Percentiles rank a stretch among this genome's conserved stretches.
Evolutionary conservation across 64 coral and sea anemone species (phyloP).

Genomic region (Pocillopora verrucosa): DNA sequence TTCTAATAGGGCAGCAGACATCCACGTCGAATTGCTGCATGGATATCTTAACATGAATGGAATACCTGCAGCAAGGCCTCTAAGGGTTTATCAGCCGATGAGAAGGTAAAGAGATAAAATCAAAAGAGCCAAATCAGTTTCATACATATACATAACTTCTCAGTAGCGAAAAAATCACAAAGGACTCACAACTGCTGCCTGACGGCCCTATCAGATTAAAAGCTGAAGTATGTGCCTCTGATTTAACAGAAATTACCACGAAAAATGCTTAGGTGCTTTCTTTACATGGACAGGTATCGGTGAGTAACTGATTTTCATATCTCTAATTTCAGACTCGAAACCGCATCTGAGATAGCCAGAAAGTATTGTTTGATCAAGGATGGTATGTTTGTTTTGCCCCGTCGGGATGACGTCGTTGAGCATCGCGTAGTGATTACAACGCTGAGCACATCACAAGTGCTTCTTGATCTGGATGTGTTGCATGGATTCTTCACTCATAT

Average conservation of each 20-base stretch:
- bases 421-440: conserved; percentile 76
- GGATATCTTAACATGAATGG: conserved; percentile 49
- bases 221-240: too few species aligned
- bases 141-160: not conserved
- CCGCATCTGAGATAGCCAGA: conserved; percentile 8
- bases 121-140: conserved; percentile 27
- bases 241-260: too few species aligned
- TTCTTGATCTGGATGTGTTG: conserved; percentile 55
- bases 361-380: conserved; percentile 53
- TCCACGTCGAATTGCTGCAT: conserved; percentile 80
- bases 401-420: conserved; percentile 37
- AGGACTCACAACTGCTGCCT: too few species aligned
- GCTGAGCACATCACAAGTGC: conserved; percentile 52
- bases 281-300: not conserved
- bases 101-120: not conserved
- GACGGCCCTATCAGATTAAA: too few species aligned
- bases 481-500: conserved; percentile 87
- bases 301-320: not conserved
- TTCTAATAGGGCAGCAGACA: conserved; percentile 86
- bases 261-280: too few species aligned
- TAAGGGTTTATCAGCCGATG: conserved; percentile 66
- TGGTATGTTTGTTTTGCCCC: conserved; percentile 46
- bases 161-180: too few species aligned
- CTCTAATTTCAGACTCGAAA: not conserved
- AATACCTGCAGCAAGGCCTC: conserved; percentile 41